Evolutionary conservation across 2,888 invertebrate genomes (phyloP).

Genomic region (Hedya salicella): DNA sequence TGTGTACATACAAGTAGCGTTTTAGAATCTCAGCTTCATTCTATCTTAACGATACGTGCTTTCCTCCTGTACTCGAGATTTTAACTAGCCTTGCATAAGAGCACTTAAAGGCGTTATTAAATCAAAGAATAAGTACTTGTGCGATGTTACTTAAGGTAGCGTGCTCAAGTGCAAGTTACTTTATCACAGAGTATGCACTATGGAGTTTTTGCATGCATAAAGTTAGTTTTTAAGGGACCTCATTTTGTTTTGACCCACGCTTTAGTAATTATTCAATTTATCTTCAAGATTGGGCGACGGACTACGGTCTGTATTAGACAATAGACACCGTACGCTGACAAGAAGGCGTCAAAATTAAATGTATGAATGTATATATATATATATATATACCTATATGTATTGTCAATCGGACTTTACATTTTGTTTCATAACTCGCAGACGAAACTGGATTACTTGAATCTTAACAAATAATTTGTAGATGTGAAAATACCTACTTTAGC

Average conservation of each 20-base stretch:
- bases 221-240: slow-evolving; percentile 6
- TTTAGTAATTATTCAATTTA: background rate
- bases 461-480: no score
- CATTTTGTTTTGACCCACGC: background rate
- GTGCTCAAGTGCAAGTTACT: slow-evolving; percentile 65
- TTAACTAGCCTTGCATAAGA: slow-evolving; percentile 27
- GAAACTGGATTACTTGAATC: no score
- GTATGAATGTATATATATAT: no score
- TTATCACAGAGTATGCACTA: slow-evolving; percentile 52
- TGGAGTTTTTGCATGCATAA: slow-evolving; percentile 24
- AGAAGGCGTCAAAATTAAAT: no score
- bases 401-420: no score
- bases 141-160: slow-evolving; percentile 48
- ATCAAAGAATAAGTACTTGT: slow-evolving; percentile 47
- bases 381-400: no score
- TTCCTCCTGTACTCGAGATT: slow-evolving; percentile 18
- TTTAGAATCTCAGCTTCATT: no score
- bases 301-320: background rate
- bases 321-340: no score
- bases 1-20: no score
- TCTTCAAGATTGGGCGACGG: background rate
- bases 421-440: no score
- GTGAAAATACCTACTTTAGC: no score
- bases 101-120: slow-evolving; percentile 44
- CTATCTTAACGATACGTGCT: no score